These are phyloP conservation scores for Anodontia alba DNA, from an alignment of 2,888 invertebrate genomes.

Conservation along the genomic window DNA sequence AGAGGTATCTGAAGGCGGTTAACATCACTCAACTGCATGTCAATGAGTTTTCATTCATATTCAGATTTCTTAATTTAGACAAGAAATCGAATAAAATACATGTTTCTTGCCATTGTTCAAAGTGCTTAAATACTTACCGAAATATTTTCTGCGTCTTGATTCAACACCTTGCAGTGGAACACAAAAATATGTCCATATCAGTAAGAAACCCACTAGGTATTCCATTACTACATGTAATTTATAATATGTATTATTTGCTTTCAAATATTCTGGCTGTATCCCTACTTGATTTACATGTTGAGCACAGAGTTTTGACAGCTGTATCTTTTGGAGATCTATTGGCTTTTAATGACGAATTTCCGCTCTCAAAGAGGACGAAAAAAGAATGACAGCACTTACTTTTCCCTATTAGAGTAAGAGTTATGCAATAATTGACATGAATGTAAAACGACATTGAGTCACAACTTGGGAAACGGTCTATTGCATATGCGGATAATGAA, in stretches of 20 bases:
- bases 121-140: neutral
- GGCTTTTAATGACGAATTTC: neutral
- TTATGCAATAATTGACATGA: slow-evolving; percentile 3
- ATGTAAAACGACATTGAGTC: neutral
- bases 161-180: neutral
- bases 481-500: no score
- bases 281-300: neutral
- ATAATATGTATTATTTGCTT: no score
- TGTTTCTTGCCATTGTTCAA: no score
- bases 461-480: no score
- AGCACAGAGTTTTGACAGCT: neutral
- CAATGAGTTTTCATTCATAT: no score
- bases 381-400: neutral
- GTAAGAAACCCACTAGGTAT: neutral
- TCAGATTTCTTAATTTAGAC: no score
- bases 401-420: slow-evolving; percentile 2
- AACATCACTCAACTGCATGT: no score
- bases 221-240: neutral
- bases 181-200: neutral
- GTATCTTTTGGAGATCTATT: slow-evolving; percentile 8
- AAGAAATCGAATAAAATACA: no score
- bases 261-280: no score
- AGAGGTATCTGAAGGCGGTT: no score
- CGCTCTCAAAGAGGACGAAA: neutral
- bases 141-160: neutral